Conservation (phyloP, 2,113 vertebrate species). For the Xenopus tropicalis region DNA sequence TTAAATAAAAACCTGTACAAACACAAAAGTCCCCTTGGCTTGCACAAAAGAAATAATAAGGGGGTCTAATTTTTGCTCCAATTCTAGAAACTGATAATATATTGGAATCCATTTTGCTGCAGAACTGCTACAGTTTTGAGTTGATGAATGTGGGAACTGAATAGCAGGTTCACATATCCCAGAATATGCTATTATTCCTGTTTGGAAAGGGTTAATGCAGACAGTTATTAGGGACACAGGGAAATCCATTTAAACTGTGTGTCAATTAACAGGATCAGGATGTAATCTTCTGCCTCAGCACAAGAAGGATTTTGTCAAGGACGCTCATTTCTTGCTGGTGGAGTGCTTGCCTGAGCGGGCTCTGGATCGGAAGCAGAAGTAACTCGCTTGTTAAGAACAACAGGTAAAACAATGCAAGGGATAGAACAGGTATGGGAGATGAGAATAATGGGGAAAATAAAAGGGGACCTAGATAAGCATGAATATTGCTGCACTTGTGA, state of each 20-base stretch:
- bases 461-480: no score
- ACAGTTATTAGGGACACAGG: conserved; percentile 40
- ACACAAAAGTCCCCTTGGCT: no score
- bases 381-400: background rate
- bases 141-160: no score
- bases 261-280: conserved; percentile 56
- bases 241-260: conserved; percentile 43
- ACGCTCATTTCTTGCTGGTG: conserved; percentile 20
- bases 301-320: conserved; percentile 57
- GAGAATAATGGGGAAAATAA: background rate
- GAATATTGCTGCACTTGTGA: no score
- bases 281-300: conserved; percentile 62
- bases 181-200: background rate
- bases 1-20: no score
- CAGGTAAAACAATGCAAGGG: background rate
- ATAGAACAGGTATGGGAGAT: background rate
- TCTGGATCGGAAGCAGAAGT: background rate
- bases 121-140: no score
- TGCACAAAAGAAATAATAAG: no score
- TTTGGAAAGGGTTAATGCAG: background rate
- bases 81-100: no score
- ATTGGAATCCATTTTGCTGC: no score
- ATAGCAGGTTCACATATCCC: no score
- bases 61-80: no score
- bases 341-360: background rate